Evolutionary conservation across 1,140 invertebrate genomes (phyloP).

Genomic region (Drosophila lacteicornis): DNA sequence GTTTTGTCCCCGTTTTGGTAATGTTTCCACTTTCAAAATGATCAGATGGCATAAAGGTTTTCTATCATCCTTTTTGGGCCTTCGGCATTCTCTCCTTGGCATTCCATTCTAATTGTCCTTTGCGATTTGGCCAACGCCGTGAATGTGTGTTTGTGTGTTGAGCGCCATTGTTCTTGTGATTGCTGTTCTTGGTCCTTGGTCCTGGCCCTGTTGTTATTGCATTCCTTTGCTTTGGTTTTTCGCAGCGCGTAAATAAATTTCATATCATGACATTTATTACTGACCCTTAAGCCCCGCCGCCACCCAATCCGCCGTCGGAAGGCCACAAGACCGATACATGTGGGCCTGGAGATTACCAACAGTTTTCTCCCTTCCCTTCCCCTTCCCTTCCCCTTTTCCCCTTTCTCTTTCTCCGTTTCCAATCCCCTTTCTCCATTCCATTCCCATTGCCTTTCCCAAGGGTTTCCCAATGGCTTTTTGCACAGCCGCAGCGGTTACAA

Average conservation of each 20-base stretch:
- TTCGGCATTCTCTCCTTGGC: conserved; percentile 41
- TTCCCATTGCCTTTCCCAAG: conserved; percentile 37
- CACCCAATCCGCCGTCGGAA: conserved; percentile 41
- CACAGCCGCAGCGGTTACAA: conserved; percentile 65
- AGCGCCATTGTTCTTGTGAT: conserved; percentile 58
- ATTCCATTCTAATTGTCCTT: conserved; percentile 62
- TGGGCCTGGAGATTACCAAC: conserved; percentile 62
- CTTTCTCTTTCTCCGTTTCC: neutral
- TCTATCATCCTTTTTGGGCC: conserved; percentile 26
- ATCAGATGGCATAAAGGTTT: conserved; percentile 20
- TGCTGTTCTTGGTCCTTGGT: conserved; percentile 33
- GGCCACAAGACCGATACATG: conserved; percentile 53
- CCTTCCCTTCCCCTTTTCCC: neutral
- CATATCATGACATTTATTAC: conserved; percentile 82
- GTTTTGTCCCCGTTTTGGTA: neutral
- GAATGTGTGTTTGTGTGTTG: conserved; percentile 35
- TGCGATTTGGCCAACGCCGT: conserved; percentile 51
- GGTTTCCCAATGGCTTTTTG: conserved; percentile 57
- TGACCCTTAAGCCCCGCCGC: conserved; percentile 70
- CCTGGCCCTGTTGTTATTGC: conserved; percentile 58
- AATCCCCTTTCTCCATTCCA: conserved; percentile 1
- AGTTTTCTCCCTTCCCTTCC: conserved; percentile 17
- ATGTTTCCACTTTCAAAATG: conserved; percentile 1
- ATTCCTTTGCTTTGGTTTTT: conserved; percentile 80
- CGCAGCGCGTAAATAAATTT: conserved; percentile 81